A percentile compares a stretch with the other conserved stretches of the same genome.
Conservation (phyloP, 1,140 invertebrate species). For the Pogonomyrmex barbatus region DNA sequence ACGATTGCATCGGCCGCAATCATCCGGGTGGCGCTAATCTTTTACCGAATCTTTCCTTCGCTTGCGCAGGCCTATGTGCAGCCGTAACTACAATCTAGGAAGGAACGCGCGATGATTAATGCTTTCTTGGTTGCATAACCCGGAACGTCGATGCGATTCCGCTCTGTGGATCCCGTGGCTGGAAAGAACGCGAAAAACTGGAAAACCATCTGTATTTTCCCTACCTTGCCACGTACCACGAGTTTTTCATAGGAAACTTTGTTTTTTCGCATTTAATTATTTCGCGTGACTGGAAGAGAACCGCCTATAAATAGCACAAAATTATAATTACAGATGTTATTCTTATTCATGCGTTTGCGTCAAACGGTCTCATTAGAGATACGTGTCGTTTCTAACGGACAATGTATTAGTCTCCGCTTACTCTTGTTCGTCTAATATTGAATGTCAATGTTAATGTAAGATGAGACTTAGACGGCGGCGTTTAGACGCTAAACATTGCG, state of each 20-base stretch:
- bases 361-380: background rate
- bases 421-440: constrained; percentile 5
- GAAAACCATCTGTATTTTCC: constrained; percentile 5
- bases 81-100: constrained; percentile 20
- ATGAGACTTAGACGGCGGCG: constrained; percentile 6
- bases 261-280: too few species aligned
- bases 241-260: background rate
- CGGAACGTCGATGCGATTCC: constrained; percentile 20
- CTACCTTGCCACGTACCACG: background rate
- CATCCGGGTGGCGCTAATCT: background rate
- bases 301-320: background rate
- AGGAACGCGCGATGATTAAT: constrained; percentile 3
- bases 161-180: background rate
- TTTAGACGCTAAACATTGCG: constrained; percentile 37
- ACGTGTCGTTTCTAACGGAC: background rate
- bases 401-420: background rate
- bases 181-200: constrained; percentile 4
- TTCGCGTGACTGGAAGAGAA: background rate
- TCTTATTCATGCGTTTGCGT: background rate
- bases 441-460: constrained; percentile 51
- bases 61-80: background rate
- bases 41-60: constrained; percentile 29
- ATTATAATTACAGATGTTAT: background rate
- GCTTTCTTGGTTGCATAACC: background rate
- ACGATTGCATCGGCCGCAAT: background rate